Evolutionary conservation across 2,113 vertebrate species (phyloP), one percentile per base, ranked within the genome.

Genomic region (Myotis davidii): DNA sequence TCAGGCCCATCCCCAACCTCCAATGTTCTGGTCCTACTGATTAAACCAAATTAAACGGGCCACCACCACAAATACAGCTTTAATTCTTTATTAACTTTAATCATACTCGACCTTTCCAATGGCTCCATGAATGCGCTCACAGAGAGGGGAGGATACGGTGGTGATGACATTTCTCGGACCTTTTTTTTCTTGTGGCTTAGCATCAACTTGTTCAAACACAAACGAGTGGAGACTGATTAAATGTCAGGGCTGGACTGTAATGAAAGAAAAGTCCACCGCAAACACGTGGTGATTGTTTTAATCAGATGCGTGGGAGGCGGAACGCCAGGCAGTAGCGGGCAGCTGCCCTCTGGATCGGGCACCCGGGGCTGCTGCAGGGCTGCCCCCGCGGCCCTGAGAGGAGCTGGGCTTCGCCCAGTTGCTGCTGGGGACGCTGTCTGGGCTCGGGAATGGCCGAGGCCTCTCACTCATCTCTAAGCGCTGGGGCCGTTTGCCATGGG

Each of bases 41-140:
- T 77, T 85, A 92, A 97, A 98, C 95, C 96, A 94, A 94, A 97
- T 97, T 96, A 97, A 97, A 98, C 1, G 81, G 96, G 92, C 90
- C 97, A 96, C 98, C 96, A 85, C 96, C 96, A 97, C 98, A 98
- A 98, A 98, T 88, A 97, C 25, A 90, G 96, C 97, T 96, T 98
- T 98, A 98, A 98, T 98, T 98, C 97, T 98, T 97, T 98, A 98
- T 98, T 98, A 98, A 98, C 98, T 98, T 98, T 98, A 98, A 98
- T 98, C 98, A 98, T 88, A 97, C 96, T 96, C 96, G 98, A 97
- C 96, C 98, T 98, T 98, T 98, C 90, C 93, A 95, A 25, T 95
- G 96, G 97, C 97, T 95, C 94, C 95, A 78, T 13, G 6, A 96
- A 97, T 88, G 95, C 95, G 96, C 95, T 98, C 98, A 97, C 92